A percentile compares a stretch with the other conserved stretches of the same genome.
phyloP scores from a whole-genome alignment of 2,888 invertebrate genomes.

The Tenthredo amoena region DNA sequence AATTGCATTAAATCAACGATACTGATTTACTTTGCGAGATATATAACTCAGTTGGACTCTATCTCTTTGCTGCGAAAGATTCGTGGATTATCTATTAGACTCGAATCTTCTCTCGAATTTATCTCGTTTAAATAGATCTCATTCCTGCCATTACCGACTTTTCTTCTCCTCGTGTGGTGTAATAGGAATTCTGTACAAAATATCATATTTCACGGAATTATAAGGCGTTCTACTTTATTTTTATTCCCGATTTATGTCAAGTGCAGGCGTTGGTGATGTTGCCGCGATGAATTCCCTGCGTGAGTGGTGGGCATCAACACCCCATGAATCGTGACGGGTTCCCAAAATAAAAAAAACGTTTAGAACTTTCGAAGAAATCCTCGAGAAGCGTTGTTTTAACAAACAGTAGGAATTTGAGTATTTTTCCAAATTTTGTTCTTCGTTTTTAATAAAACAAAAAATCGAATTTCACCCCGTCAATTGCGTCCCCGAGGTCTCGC shows the following conservation, averaged over 20 bases:
- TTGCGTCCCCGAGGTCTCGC: not conserved
- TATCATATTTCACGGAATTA: not conserved
- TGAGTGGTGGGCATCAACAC: not conserved
- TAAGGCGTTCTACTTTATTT: not conserved
- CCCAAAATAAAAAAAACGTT: not conserved
- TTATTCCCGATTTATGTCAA: not conserved
- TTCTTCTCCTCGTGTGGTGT: not conserved
- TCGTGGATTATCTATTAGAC: not conserved
- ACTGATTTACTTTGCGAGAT: not conserved
- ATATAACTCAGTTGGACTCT: not conserved
- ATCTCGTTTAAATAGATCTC: not conserved
- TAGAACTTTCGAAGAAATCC: too few relatives aligned
- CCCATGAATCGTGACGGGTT: not conserved
- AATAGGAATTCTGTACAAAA: not conserved
- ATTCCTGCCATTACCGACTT: not conserved
- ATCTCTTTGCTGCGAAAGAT: not conserved
- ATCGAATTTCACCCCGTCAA: not conserved
- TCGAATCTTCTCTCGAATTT: not conserved
- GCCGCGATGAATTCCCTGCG: not conserved
- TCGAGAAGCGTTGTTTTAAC: not conserved
- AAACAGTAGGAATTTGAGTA: not conserved
- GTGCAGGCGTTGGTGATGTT: not conserved
- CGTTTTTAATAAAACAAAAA: not conserved
- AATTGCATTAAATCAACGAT: constrained; percentile 1
- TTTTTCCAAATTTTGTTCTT: not conserved